Percentiles rank a stretch among this genome's conserved stretches.
phyloP scores from a whole-genome alignment of 2,797 vertebrate species.

The Pipistrellus pipistrellus region DNA sequence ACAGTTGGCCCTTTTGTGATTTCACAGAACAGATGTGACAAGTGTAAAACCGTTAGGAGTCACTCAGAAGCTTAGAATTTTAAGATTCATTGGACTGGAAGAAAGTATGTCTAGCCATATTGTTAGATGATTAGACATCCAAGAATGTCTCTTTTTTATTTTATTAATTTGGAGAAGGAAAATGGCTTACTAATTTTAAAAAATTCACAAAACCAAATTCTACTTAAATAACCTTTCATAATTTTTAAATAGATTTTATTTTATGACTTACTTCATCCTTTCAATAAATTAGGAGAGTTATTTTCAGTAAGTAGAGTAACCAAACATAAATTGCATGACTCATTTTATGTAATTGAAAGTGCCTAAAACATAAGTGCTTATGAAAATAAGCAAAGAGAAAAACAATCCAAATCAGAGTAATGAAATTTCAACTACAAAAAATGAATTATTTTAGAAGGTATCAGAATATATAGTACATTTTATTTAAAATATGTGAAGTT shows the following conservation, averaged over 20 bases:
- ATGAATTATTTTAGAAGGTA: not conserved
- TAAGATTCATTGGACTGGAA: conserved; percentile 35
- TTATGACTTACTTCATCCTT: conserved; percentile 52
- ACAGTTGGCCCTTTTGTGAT: not conserved
- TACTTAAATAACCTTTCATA: conserved; percentile 24
- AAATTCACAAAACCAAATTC: not conserved
- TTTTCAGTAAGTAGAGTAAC: conserved; percentile 47
- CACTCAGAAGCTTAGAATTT: conserved; percentile 25
- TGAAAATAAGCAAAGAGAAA: conserved; percentile 54
- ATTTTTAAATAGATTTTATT: not conserved
- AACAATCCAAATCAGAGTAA: not conserved
- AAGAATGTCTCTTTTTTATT: not conserved
- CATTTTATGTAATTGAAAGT: conserved; percentile 56
- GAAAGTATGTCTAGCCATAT: not conserved
- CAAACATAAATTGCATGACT: not conserved
- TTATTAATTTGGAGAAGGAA: not conserved
- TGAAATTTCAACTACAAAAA: conserved; percentile 38
- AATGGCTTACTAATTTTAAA: conserved; percentile 39
- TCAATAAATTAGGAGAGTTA: conserved; percentile 40
- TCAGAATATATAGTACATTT: not conserved
- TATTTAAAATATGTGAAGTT: conserved; percentile 10
- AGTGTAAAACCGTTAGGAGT: not conserved
- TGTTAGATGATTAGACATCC: not conserved
- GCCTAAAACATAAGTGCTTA: not conserved
- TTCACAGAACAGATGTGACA: conserved; percentile 63